These are phyloP conservation scores for Eristalinus aeneus DNA, from an alignment of 2,888 invertebrate genomes.

Conservation along the genomic window DNA sequence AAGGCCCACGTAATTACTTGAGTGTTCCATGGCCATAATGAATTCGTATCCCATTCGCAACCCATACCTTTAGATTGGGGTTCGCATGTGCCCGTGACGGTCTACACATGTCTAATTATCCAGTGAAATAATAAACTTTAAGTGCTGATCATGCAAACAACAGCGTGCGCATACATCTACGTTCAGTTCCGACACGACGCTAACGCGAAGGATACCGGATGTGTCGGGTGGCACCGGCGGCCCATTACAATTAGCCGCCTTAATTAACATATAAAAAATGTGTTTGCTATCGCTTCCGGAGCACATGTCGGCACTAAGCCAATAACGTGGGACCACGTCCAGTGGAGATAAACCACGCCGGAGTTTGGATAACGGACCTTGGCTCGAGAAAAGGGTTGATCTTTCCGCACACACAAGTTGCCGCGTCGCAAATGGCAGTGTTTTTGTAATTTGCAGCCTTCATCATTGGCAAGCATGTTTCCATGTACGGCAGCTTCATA, in stretches of 20 bases:
- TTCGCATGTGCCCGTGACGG: not conserved
- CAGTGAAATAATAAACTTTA: slow-evolving; percentile 67
- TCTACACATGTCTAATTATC: slow-evolving; percentile 62
- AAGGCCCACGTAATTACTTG: slow-evolving; percentile 59
- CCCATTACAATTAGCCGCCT: slow-evolving; percentile 61
- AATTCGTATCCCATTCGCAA: slow-evolving; percentile 45
- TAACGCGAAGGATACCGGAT: not conserved
- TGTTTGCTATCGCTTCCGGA: slow-evolving; percentile 36
- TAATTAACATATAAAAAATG: slow-evolving; percentile 65
- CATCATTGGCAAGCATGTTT: slow-evolving; percentile 29
- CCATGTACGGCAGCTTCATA: not conserved
- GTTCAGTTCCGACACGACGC: not conserved
- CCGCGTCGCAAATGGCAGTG: not conserved
- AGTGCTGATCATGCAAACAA: slow-evolving; percentile 68
- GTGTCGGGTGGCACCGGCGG: not conserved
- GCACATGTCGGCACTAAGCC: slow-evolving; percentile 44
- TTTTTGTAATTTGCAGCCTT: slow-evolving; percentile 19
- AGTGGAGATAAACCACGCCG: not conserved
- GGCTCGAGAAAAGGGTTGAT: not conserved
- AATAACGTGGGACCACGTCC: slow-evolving; percentile 17
- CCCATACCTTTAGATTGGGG: not conserved
- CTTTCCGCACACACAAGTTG: not conserved
- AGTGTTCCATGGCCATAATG: slow-evolving; percentile 44
- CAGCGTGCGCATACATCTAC: slow-evolving; percentile 21
- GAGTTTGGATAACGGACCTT: not conserved